These are phyloP conservation scores for Ataeniobius toweri DNA, from an alignment of 2,797 vertebrate species.

Conservation along the genomic window DNA sequence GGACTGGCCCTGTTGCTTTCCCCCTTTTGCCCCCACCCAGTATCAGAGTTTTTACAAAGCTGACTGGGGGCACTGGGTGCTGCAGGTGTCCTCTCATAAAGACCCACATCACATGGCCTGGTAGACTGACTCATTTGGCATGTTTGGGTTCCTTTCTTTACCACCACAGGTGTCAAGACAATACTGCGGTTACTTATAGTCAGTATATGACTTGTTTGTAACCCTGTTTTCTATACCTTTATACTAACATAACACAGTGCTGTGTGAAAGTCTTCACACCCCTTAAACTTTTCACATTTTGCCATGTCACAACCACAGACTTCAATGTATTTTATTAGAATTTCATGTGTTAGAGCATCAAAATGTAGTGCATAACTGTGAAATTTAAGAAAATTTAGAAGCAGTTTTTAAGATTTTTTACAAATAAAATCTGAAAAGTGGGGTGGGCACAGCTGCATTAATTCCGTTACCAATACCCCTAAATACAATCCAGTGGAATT, in stretches of 20 bases:
- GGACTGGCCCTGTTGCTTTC: slow-evolving; percentile 71
- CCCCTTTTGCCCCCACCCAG: slow-evolving; percentile 45
- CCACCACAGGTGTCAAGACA: slow-evolving; percentile 42
- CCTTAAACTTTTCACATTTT: slow-evolving; percentile 6
- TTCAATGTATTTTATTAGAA: background rate
- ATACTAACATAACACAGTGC: background rate
- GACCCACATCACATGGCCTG: slow-evolving; percentile 69
- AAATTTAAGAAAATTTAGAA: too few relatives aligned
- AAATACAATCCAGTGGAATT: too few relatives aligned
- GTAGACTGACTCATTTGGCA: slow-evolving; percentile 56
- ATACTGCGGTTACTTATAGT: slow-evolving; percentile 13
- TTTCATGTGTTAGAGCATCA: too few relatives aligned
- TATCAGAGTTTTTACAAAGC: slow-evolving; percentile 78
- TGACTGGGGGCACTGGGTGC: slow-evolving; percentile 66
- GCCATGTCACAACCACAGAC: background rate
- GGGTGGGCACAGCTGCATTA: too few relatives aligned
- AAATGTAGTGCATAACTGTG: too few relatives aligned
- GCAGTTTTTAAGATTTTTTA: too few relatives aligned
- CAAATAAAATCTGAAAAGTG: too few relatives aligned
- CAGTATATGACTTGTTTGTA: background rate
- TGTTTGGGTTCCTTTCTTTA: slow-evolving; percentile 33
- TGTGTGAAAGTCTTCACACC: background rate
- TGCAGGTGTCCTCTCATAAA: slow-evolving; percentile 77
- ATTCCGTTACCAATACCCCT: too few relatives aligned
- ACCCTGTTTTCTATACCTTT: background rate